Evolutionary conservation across 2,113 vertebrate species (phyloP).

Genomic region (Gambusia holbrooki): DNA sequence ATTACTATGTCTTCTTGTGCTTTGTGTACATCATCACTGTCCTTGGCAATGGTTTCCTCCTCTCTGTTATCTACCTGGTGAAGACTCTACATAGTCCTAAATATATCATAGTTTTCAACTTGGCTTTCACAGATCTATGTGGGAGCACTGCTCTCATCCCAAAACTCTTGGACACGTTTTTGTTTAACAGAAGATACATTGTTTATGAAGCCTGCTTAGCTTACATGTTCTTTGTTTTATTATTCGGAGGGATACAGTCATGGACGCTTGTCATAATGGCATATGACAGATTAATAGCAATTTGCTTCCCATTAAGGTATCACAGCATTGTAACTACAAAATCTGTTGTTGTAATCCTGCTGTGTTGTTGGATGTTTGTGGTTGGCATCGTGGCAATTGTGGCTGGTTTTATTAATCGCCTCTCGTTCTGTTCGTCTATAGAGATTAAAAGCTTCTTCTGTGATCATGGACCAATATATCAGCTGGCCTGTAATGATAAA

Average conservation of each 20-base stretch:
- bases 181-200: conserved; percentile 62
- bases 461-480: conserved; percentile 61
- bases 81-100: conserved; percentile 67
- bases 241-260: conserved; percentile 60
- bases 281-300: conserved; percentile 72
- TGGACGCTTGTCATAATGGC: conserved; percentile 63
- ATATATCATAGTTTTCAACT: conserved; percentile 65
- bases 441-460: conserved; percentile 68
- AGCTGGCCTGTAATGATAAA: conserved; percentile 57
- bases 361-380: conserved; percentile 28
- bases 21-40: conserved; percentile 57
- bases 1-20: conserved; percentile 64
- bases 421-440: conserved; percentile 72
- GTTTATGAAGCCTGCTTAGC: conserved; percentile 61
- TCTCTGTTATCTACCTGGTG: conserved; percentile 47
- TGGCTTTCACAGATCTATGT: conserved; percentile 71
- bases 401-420: conserved; percentile 44
- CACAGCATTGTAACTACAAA: conserved; percentile 52
- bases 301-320: conserved; percentile 69
- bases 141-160: conserved; percentile 68
- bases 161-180: conserved; percentile 64
- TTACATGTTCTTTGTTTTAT: conserved; percentile 67
- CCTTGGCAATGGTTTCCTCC: conserved; percentile 56
- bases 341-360: conserved; percentile 32
- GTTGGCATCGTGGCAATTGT: background rate